Conservation (phyloP, 2,888 invertebrate species). For the Eubasilissa splendida region DNA sequence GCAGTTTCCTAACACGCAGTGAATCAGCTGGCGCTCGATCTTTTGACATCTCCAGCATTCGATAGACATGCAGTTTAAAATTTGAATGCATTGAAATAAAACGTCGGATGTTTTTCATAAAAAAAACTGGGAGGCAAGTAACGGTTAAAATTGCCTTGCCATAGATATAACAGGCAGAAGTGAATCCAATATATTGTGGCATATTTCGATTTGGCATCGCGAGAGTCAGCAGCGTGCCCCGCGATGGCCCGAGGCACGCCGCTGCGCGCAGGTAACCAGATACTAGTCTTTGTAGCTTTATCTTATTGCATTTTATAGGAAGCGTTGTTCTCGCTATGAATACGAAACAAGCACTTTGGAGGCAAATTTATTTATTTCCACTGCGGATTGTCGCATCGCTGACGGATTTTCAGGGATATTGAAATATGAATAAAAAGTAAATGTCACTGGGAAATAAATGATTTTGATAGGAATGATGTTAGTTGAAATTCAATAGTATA, state of each 20-base stretch:
- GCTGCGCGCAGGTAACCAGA: conserved; percentile 40
- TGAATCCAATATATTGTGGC: conserved; percentile 49
- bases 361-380: conserved; percentile 48
- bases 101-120: too few relatives aligned
- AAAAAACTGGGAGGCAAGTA: not conserved
- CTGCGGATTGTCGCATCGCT: conserved; percentile 20
- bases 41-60: too few relatives aligned
- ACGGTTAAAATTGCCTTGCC: not conserved
- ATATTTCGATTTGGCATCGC: conserved; percentile 54
- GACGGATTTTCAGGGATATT: conserved; percentile 6
- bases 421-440: not conserved
- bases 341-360: conserved; percentile 65
- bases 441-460: too few relatives aligned
- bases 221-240: not conserved
- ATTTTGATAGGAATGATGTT: too few relatives aligned
- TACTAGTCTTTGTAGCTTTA: conserved; percentile 68
- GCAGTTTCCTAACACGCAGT: too few relatives aligned
- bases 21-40: too few relatives aligned
- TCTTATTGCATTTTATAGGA: conserved; percentile 68
- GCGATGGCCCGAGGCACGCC: conserved; percentile 5
- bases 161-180: not conserved
- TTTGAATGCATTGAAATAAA: too few relatives aligned
- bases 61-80: too few relatives aligned
- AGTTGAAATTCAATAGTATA: too few relatives aligned
- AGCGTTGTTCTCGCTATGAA: conserved; percentile 62